Conservation (phyloP, 2,888 invertebrate species). For the Trichopoda pennipes region DNA sequence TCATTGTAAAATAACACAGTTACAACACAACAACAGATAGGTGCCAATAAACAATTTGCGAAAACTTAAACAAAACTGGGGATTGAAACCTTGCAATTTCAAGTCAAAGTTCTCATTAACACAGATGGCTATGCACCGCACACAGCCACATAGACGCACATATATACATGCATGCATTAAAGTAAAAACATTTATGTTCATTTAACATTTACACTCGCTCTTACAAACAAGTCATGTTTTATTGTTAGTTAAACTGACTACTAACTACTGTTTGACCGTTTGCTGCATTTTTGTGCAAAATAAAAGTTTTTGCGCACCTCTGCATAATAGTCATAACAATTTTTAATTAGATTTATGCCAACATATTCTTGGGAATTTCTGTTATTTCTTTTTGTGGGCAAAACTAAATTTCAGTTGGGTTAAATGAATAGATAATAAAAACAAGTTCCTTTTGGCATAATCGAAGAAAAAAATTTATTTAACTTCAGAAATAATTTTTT, state of each 20-base stretch:
- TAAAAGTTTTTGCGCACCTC: conserved; percentile 23
- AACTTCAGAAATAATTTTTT: neutral
- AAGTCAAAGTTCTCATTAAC: conserved; percentile 70
- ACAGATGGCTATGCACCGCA: conserved; percentile 54
- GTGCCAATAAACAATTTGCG: conserved; percentile 36
- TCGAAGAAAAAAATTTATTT: neutral
- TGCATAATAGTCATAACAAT: conserved; percentile 40
- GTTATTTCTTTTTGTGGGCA: neutral
- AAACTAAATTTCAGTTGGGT: neutral
- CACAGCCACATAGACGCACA: conserved; percentile 16
- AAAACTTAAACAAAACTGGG: conserved; percentile 25
- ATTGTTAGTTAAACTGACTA: conserved; percentile 30
- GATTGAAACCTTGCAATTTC: conserved; percentile 66
- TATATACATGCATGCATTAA: neutral
- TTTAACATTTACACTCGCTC: conserved; percentile 18
- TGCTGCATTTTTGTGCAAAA: conserved; percentile 1
- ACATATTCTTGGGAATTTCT: conserved; percentile 23
- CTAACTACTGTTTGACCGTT: neutral
- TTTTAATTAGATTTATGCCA: conserved; percentile 4
- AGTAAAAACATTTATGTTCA: neutral
- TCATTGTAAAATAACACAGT: conserved; percentile 53
- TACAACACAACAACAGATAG: conserved; percentile 46
- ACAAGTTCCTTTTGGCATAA: conserved; percentile 25
- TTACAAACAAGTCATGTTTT: conserved; percentile 39
- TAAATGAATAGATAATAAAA: neutral